Conservation (phyloP, 2,888 invertebrate species). For the Geotrupes spiniger region DNA sequence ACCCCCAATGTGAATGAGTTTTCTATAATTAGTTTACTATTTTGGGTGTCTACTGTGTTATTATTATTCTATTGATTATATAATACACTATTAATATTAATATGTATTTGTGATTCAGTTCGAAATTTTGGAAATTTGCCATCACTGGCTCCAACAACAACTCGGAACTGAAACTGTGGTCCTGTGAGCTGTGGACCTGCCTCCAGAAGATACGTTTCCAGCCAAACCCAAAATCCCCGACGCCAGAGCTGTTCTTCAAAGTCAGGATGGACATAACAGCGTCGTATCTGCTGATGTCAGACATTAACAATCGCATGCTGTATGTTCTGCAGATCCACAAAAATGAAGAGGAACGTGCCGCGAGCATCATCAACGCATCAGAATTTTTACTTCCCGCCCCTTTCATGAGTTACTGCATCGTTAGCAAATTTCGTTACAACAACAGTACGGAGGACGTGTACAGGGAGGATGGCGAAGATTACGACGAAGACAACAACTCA, state of each 20-base stretch:
- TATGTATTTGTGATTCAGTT: constrained; percentile 47
- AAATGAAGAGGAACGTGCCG: constrained; percentile 59
- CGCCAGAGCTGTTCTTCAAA: constrained; percentile 59
- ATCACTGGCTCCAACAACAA: constrained; percentile 89
- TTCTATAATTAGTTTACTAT: too few species aligned
- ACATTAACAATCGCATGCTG: constrained; percentile 78
- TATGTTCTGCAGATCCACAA: constrained; percentile 76
- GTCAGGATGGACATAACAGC: constrained; percentile 83
- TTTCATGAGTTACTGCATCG: constrained; percentile 83
- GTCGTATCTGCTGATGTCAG: constrained; percentile 82
- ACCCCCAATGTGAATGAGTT: too few species aligned
- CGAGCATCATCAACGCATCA: constrained; percentile 71
- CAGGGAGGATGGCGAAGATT: constrained; percentile 58
- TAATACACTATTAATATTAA: not conserved
- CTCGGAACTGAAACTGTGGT: constrained; percentile 89
- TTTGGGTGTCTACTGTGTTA: too few species aligned
- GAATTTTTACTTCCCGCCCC: constrained; percentile 87
- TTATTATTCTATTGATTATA: not conserved
- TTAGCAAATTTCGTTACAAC: constrained; percentile 50
- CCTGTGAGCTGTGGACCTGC: constrained; percentile 92
- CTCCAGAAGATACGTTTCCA: constrained; percentile 80
- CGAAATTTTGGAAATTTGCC: constrained; percentile 93
- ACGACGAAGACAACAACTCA: constrained; percentile 34
- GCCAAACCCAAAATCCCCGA: constrained; percentile 50
- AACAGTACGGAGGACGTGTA: constrained; percentile 57